phyloP scores from a whole-genome alignment of 2,888 invertebrate species.

The Acanthoscelides obtectus region DNA sequence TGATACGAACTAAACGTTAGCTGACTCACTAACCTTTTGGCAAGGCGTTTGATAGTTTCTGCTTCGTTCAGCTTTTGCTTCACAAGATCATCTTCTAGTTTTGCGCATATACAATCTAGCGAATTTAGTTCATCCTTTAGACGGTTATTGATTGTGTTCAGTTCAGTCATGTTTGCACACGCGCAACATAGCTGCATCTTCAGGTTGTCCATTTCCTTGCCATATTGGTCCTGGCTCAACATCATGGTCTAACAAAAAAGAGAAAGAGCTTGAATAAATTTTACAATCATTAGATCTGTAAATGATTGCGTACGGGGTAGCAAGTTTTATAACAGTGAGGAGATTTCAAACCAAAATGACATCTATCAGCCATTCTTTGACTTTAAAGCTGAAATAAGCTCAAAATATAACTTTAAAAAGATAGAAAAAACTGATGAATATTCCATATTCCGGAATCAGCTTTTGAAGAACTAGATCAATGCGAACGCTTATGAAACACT shows the following conservation, averaged over 20 bases:
- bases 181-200: constrained; percentile 37
- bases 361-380: no score
- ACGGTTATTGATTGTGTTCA: constrained; percentile 34
- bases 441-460: no score
- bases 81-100: constrained; percentile 42
- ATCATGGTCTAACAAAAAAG: constrained; percentile 20
- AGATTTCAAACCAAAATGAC: no score
- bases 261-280: background rate
- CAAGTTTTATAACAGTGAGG: no score
- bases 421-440: no score
- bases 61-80: constrained; percentile 44
- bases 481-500: no score
- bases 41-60: constrained; percentile 34
- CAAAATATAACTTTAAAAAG: no score
- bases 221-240: constrained; percentile 26
- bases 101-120: constrained; percentile 33
- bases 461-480: no score
- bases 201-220: constrained; percentile 34
- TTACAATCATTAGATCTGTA: no score
- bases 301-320: no score
- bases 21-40: constrained; percentile 17
- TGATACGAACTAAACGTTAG: no score
- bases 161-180: constrained; percentile 33
- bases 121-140: constrained; percentile 34
- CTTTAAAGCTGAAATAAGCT: no score